Conservation (phyloP, 2,113 vertebrate genomes). For the Pteronura brasiliensis region DNA sequence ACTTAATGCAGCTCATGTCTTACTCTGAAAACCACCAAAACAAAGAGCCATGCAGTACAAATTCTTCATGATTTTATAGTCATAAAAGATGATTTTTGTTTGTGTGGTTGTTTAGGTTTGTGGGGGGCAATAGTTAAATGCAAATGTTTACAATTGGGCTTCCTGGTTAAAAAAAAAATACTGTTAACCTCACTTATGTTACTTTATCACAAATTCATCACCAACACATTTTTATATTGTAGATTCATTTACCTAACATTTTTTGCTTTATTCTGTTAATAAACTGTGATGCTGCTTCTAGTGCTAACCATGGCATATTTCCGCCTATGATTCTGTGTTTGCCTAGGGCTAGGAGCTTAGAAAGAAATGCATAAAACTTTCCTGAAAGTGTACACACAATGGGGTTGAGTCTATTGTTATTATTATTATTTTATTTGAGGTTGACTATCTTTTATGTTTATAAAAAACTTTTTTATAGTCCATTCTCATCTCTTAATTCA, state of each 20-base stretch:
- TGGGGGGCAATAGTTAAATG: not conserved
- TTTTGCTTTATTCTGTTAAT: conserved; percentile 43
- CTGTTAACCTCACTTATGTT: not conserved
- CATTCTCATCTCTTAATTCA: conserved; percentile 33
- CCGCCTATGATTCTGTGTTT: not conserved
- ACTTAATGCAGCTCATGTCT: not conserved
- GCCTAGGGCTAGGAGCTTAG: not conserved
- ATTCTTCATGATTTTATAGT: not conserved
- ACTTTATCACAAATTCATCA: not conserved
- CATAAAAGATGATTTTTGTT: conserved; percentile 8
- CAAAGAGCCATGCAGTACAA: not conserved
- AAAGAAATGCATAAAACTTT: not conserved
- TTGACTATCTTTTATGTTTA: conserved; percentile 18
- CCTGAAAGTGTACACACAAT: not conserved
- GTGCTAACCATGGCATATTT: not conserved
- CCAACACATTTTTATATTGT: not conserved
- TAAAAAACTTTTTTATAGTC: conserved; percentile 22
- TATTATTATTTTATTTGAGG: not conserved
- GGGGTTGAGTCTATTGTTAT: not conserved
- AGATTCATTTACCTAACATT: not conserved
- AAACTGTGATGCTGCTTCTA: conserved; percentile 32
- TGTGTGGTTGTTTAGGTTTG: not conserved
- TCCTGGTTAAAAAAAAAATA: not conserved
- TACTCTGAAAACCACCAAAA: not conserved
- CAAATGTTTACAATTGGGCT: conserved; percentile 28